Evolutionary conservation across 2,113 vertebrate genomes (phyloP), one percentile per base, ranked within the genome.

Genomic region (Syrrhaptes paradoxus): DNA sequence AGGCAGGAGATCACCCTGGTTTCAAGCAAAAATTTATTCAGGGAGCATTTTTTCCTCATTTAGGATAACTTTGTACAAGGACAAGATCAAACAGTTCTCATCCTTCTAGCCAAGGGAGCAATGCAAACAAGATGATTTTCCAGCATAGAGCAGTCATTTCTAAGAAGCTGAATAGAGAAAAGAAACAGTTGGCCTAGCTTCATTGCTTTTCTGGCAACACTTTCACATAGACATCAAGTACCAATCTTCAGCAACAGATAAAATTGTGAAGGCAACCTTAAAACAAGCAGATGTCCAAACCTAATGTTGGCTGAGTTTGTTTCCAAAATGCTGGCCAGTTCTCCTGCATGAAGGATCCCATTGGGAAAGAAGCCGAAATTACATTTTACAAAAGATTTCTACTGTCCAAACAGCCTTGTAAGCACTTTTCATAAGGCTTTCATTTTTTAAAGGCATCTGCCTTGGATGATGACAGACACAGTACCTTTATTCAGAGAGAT

Each of bases 191-290:
- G 96, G 92, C 86, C 62, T 67, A 63, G 85, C 66, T 83, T 95
- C 92, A 90, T 81, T 78, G 90, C 72, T 85, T 94, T 87, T 90
- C 93, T 96, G 96, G 96, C 94, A 96, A 71, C 48, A 2, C 48
- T 97, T 92, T 88, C 89, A 65, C 83, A 96, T 70, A 70, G 87
- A 79, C 86, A 94, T 92, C 88, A 95, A 95, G 93, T 85, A 95
- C 84, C 17, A 10, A 96, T 95, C 97, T 92, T 90, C 90, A 94
- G 92, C 92, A 87, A 92, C 80, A 86, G 58, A 87, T 88, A 88
- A 95, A 90, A 95, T 96, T 97, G 90, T 97, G 95, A 96, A 96
- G 91, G 86, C 83, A 96, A 96, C 89, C 96, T 96, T 89, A 88
- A 96, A 92, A 89, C 63, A 94, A 96, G 89, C 94, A 97, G 93